Percentiles rank a stretch among this genome's conserved stretches.
Evolutionary conservation across 1,140 invertebrate genomes (phyloP).

Genomic region (Glossosoma conforme): DNA sequence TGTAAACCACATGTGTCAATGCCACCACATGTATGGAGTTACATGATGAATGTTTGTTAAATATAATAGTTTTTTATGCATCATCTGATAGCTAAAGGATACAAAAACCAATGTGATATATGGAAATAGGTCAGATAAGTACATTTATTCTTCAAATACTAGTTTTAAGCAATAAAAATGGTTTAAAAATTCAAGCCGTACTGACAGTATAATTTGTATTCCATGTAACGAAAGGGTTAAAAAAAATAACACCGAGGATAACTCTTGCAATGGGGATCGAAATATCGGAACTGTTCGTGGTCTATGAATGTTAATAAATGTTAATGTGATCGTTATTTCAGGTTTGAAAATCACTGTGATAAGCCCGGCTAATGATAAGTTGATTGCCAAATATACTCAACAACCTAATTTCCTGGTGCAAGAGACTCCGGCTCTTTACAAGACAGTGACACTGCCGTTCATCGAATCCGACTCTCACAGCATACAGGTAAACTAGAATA

Average conservation of each 20-base stretch:
- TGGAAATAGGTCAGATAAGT: too few species aligned
- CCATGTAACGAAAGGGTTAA: background rate
- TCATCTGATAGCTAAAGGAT: too few species aligned
- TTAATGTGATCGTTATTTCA: slow-evolving; percentile 39
- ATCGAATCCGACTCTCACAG: slow-evolving; percentile 66
- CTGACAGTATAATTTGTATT: too few species aligned
- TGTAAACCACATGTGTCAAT: too few species aligned
- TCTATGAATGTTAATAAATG: background rate
- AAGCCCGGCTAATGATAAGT: slow-evolving; percentile 87
- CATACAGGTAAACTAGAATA: slow-evolving; percentile 58
- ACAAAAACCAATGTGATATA: too few species aligned
- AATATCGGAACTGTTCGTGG: background rate
- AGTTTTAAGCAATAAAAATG: too few species aligned
- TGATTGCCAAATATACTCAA: slow-evolving; percentile 78
- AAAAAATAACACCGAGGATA: background rate
- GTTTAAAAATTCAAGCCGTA: too few species aligned
- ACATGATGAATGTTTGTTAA: too few species aligned
- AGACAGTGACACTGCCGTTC: slow-evolving; percentile 71
- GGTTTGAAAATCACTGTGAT: slow-evolving; percentile 81
- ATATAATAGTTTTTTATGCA: too few species aligned
- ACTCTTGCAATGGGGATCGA: background rate
- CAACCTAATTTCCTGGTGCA: slow-evolving; percentile 70
- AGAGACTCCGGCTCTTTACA: slow-evolving; percentile 82
- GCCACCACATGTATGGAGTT: too few species aligned
- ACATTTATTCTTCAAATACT: too few species aligned